A percentile compares a stretch with the other conserved stretches of the same genome.
Conservation (phyloP, 2,888 invertebrate species). For the Acronicta alni region DNA sequence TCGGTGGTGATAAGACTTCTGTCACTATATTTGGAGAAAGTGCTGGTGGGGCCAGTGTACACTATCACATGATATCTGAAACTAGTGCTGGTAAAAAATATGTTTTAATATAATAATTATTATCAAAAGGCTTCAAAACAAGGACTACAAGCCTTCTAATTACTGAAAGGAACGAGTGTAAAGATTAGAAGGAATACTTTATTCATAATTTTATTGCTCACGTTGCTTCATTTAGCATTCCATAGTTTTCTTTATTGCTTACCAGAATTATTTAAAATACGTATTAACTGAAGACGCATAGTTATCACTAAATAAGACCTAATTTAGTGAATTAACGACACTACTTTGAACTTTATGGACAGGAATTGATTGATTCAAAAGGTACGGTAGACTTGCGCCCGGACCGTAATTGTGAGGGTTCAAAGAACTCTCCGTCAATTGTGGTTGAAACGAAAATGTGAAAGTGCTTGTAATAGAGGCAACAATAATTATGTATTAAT, state of each 20-base stretch:
- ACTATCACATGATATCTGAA: slow-evolving; percentile 92
- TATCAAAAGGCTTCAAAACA: not conserved
- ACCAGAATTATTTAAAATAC: too few species aligned
- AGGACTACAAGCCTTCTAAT: not conserved
- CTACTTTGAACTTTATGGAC: not conserved
- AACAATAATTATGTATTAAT: not conserved
- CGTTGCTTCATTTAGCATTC: too few species aligned
- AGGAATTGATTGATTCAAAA: slow-evolving; percentile 8
- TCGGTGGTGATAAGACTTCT: slow-evolving; percentile 90
- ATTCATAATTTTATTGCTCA: not conserved
- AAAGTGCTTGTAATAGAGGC: slow-evolving; percentile 25
- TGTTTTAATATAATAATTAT: not conserved
- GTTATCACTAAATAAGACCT: not conserved
- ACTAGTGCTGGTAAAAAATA: slow-evolving; percentile 84
- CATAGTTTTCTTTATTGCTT: too few species aligned
- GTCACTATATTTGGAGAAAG: slow-evolving; percentile 92
- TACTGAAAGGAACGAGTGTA: not conserved
- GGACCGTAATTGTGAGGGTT: slow-evolving; percentile 19
- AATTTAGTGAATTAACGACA: not conserved
- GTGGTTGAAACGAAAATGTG: slow-evolving; percentile 38
- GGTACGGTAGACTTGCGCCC: not conserved
- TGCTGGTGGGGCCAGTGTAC: slow-evolving; percentile 92
- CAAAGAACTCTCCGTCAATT: slow-evolving; percentile 27
- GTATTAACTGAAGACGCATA: too few species aligned
- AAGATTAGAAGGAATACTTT: not conserved